Base-by-base conservation (phyloP, 1,140 invertebrate genomes). In the Hyles euphorbiae region DNA sequence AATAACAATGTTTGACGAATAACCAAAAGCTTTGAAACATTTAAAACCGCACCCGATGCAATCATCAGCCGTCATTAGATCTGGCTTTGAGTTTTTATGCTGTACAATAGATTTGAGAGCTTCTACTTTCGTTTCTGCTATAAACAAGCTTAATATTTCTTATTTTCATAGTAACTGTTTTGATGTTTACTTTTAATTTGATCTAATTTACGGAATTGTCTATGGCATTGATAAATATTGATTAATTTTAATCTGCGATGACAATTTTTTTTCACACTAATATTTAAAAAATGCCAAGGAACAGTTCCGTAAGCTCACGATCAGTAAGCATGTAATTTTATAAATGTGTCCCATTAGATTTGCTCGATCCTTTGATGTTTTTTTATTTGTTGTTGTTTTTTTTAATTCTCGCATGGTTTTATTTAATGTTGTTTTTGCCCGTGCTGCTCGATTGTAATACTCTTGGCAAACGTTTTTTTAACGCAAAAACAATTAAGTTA, bases 21-120 rank as follows among this genome's bases (percentile, higher is more conserved):
- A 85, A 87, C 67, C 78, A 78, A 74, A 78, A 81, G 36, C 36
- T 40, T 40, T 40, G 5, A 40, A 22, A 40, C 36, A 40, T 40
- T 40, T 5, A 40, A 40, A 40, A 5, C 5, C 36, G 8, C 36
- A 40, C 36, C 5, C 8, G 36, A 5, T 40, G 22, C 2, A 22
- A 22, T 62, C 69, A 76, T 76, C 74, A 83, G 76, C 74, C 70
- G 76, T 76, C 67, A 77, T 78, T 68, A 65, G 70, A 75, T 63
- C 73, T 76, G 74, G 76, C 68, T 76, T 72, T 76, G 67, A 78
- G 66, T 79, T 74, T 72, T 64, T 66, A 81, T 70, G 76, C 78
- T 87, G 81, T 82, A 81, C 76, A 74, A 81, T 81, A 83, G 74
- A 77, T 75, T 76, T 87, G 69, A 74, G 74, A 87, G 87, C 84